Evolutionary conservation across 2,888 invertebrate species (phyloP), one percentile per base, ranked within the genome.

Genomic region (Nasonia oneida): DNA sequence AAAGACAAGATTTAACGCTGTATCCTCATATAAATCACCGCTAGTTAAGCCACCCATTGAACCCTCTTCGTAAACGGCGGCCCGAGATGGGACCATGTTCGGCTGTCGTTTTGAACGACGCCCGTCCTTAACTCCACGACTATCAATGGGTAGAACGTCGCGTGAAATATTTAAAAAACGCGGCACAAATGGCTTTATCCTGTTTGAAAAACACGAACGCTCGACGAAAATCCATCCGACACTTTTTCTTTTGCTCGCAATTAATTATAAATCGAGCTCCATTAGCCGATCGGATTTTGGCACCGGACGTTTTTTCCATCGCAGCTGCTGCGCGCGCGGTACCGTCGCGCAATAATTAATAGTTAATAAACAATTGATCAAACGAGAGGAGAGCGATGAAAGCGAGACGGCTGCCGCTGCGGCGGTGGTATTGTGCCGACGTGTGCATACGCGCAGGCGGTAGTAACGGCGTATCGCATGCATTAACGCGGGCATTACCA

Each of bases 401-500:
- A 75, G 67, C 71, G 75, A 67, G 39, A 67, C 75, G 67, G 33
- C 57, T 15, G 15, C 57, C 3, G 18, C 53, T 0, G 15, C 57
- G 14, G 4, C 18, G 15, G 10, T 29, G 61, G 78, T 29, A 78
- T 78, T 78, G 78, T 47, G 15, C 14, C 42, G 15, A 42, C 75
- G 61, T 57, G 18, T 71, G 33, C 37, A 85, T 29, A 83, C 57
- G 18, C 57, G 85, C 87, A 47, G 47, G 88, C 87, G 87, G 87
- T 12, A n/a, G 88, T 87, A 86, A 87, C 23, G 37, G 33, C 67
- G 64, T 39, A 50, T 74, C 75, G 75, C 88, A 89, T 89, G 89
- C 90, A 91, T 92, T 92, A 91, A 89, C 89, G 29, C 29, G 29
- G 89, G 90, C 88, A 90, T 90, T 91, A 90, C 90, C 91, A 91